Percentiles rank a stretch among this genome's conserved stretches.
phyloP scores from a whole-genome alignment of 2,797 vertebrate species.

The Alfaro cultratus region DNA sequence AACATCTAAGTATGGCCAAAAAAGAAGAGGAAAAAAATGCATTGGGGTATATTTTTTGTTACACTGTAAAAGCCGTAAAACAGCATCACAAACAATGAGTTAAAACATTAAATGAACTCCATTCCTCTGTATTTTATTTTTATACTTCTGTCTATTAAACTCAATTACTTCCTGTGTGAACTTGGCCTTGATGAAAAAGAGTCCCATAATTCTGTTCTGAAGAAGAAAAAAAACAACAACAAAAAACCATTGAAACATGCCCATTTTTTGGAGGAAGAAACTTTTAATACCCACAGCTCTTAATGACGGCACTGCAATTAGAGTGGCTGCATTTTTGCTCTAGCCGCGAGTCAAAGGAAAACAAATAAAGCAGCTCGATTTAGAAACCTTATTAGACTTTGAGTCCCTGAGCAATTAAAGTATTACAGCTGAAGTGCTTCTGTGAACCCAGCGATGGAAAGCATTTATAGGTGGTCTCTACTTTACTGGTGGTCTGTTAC shows the following conservation, averaged over 20 bases:
- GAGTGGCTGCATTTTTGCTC: constrained; percentile 83
- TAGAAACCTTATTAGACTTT: constrained; percentile 88
- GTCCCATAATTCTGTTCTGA: constrained; percentile 60
- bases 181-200: constrained; percentile 64
- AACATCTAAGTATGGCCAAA: neutral
- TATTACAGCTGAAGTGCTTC: constrained; percentile 85
- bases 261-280: constrained; percentile 82
- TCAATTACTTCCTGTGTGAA: constrained; percentile 75
- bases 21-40: neutral
- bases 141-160: constrained; percentile 70
- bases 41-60: neutral
- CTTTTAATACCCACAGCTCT: constrained; percentile 84
- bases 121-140: constrained; percentile 59
- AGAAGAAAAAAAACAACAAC: constrained; percentile 36
- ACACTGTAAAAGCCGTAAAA: constrained; percentile 43
- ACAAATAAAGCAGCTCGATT: constrained; percentile 87
- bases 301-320: constrained; percentile 85
- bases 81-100: constrained; percentile 56
- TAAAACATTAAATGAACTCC: constrained; percentile 62
- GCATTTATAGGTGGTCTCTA: constrained; percentile 84
- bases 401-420: constrained; percentile 87
- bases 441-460: constrained; percentile 82
- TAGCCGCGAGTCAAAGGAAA: constrained; percentile 85
- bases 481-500: constrained; percentile 82
- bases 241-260: constrained; percentile 70